These are phyloP conservation scores for Cygnus olor DNA, from an alignment of 2,797 vertebrate species.

Conservation along the genomic window DNA sequence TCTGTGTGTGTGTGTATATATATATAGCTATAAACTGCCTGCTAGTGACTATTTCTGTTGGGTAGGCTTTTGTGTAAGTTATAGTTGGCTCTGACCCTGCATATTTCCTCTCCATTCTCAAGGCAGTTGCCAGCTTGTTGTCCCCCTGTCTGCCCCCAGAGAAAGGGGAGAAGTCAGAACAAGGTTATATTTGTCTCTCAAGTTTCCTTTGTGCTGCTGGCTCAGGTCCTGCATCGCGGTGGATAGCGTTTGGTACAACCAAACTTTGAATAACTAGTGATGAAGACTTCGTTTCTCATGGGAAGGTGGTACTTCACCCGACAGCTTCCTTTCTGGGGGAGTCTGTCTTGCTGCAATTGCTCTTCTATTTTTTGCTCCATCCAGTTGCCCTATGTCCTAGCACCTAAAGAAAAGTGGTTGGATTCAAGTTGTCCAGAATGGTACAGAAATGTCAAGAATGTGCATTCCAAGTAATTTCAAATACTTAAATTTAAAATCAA, in stretches of 20 bases:
- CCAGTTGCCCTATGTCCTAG: background rate
- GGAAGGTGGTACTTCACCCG: background rate
- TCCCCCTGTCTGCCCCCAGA: background rate
- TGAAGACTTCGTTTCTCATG: background rate
- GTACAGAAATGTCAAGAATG: background rate
- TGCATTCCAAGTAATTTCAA: background rate
- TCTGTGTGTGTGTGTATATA: background rate
- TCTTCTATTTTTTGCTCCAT: background rate
- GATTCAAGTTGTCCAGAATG: background rate
- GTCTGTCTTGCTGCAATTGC: background rate
- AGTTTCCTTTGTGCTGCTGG: background rate
- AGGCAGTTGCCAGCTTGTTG: background rate
- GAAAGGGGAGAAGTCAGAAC: background rate
- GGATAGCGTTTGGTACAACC: background rate
- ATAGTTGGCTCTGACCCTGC: background rate
- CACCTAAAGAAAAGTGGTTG: background rate
- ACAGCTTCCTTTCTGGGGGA: background rate
- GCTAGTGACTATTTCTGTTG: background rate
- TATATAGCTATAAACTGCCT: background rate
- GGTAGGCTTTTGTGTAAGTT: background rate
- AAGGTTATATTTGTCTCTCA: background rate
- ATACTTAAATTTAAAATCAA: conserved; percentile 16
- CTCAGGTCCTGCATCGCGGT: background rate
- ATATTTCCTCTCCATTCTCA: background rate
- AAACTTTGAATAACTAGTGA: background rate